Percentiles rank a stretch among this genome's conserved stretches.
Conservation (phyloP, 1,140 invertebrate species). For the Centruroides vittatus region DNA sequence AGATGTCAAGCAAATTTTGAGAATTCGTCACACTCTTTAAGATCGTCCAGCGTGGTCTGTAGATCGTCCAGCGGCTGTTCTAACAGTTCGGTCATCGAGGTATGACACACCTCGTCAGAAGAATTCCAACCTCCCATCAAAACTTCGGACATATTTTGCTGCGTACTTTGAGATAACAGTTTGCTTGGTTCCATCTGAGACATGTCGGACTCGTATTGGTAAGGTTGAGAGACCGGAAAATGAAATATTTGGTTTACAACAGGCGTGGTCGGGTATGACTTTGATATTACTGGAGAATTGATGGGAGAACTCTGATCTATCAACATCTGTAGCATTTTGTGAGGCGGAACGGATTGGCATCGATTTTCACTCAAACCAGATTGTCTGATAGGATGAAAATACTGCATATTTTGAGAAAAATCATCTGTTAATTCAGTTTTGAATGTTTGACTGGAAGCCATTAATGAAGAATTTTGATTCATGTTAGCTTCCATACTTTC, state of each 20-base stretch:
- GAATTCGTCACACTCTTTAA: conserved; percentile 23
- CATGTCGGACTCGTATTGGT: too few relatives aligned
- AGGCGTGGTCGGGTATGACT: conserved; percentile 19
- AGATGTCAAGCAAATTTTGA: conserved; percentile 20
- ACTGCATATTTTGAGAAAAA: conserved; percentile 10
- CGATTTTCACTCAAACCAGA: conserved; percentile 31
- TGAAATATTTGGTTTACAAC: conserved; percentile 13
- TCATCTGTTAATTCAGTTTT: background rate
- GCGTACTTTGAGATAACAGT: background rate
- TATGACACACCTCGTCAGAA: conserved; percentile 2
- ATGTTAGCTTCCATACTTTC: background rate
- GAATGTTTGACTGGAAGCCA: background rate
- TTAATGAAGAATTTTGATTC: conserved; percentile 10
- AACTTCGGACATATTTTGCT: background rate
- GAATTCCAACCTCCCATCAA: conserved; percentile 5
- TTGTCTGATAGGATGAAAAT: conserved; percentile 2
- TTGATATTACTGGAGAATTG: conserved; percentile 1
- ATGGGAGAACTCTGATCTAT: background rate
- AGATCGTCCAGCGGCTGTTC: conserved; percentile 14
- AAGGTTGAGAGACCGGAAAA: background rate
- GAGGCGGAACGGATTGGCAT: conserved; percentile 57
- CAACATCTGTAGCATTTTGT: conserved; percentile 35
- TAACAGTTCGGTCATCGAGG: conserved; percentile 7
- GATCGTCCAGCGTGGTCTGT: conserved; percentile 20
- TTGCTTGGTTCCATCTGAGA: too few relatives aligned